Evolutionary conservation across 2,888 invertebrate species (phyloP), one percentile per base, ranked within the genome.

Genomic region (Spisula subtruncata): DNA sequence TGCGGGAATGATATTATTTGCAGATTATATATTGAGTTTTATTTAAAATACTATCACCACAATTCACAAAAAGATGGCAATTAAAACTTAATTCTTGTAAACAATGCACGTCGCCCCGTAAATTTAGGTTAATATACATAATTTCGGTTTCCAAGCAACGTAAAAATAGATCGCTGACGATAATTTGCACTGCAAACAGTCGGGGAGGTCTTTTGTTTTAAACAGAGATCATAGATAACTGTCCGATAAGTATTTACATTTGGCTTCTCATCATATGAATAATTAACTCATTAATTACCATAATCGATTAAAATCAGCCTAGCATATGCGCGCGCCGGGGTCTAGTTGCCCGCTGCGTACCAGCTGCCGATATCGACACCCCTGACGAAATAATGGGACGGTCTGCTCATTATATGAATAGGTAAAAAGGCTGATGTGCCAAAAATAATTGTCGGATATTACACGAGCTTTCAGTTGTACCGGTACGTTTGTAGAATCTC

Each of bases 371-470:
- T 54, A 5, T 48, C 46, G 25, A 54, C 83, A 14, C 82, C 86
- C 91, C 89, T 46, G 71, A 51, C 25, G 12, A 20, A 41, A 66
- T 56, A 88, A 86, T 89, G 81, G 89, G 66, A 12, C 35, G 83
- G 16, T 60, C 91, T 88, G 81, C 75, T 75, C 75, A 85, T 75
- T 91, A 91, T 88, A 88, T 88, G 88, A 82, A 51, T 51, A 86
- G 86, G 86, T 60, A 85, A 91, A 89, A 86, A 85, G 88, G 84
- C 56, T 41, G 18, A 79, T 81, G 25, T 66, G 35, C 85, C 81
- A 79, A 85, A 46, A 66, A 81, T 75, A 35, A 35, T 75, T 80
- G 83, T 88, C 85, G 88, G 90, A 88, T 88, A 80, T 85, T 54
- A 82, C 86, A 35, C 86, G 25, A 71, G 82, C 71, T 81, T 90